These are phyloP conservation scores for Chymomyza costata DNA, from an alignment of 1,140 invertebrate species.

Conservation along the genomic window DNA sequence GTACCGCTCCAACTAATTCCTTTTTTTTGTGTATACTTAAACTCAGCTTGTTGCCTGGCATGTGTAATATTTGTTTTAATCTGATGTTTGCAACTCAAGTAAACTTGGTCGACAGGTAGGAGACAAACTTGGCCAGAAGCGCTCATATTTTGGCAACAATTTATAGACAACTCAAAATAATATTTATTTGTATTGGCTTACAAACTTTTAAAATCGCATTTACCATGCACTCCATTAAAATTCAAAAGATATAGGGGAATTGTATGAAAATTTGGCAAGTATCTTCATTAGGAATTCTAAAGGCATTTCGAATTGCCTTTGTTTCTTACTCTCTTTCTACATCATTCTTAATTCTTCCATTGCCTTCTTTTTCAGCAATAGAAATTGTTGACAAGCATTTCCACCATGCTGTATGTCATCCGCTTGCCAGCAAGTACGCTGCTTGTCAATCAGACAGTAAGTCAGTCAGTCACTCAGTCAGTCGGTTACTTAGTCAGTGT, in stretches of 20 bases:
- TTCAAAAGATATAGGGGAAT: slow-evolving; percentile 23
- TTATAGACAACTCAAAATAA: slow-evolving; percentile 58
- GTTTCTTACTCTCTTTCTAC: too few species aligned
- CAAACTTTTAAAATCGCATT: slow-evolving; percentile 6
- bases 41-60: slow-evolving; percentile 31
- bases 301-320: too few species aligned
- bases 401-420: too few species aligned
- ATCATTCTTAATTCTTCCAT: too few species aligned
- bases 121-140: slow-evolving; percentile 48
- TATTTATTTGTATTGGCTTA: slow-evolving; percentile 44
- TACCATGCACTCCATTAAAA: slow-evolving; percentile 48
- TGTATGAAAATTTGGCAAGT: too few species aligned
- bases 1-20: slow-evolving; percentile 29
- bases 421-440: slow-evolving; percentile 9
- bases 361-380: too few species aligned
- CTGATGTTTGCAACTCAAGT: slow-evolving; percentile 65
- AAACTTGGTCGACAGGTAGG: slow-evolving; percentile 39
- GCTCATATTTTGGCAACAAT: slow-evolving; percentile 50
- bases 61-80: slow-evolving; percentile 64
- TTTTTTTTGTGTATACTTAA: slow-evolving; percentile 18
- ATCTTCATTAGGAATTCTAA: slow-evolving; percentile 62
- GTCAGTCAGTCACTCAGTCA: slow-evolving; percentile 13
- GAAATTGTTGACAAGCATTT: too few species aligned
- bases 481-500: slow-evolving; percentile 31
- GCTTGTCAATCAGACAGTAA: slow-evolving; percentile 12